phyloP scores from a whole-genome alignment of 2,888 invertebrate genomes.

The Psococerastis gibbosa region DNA sequence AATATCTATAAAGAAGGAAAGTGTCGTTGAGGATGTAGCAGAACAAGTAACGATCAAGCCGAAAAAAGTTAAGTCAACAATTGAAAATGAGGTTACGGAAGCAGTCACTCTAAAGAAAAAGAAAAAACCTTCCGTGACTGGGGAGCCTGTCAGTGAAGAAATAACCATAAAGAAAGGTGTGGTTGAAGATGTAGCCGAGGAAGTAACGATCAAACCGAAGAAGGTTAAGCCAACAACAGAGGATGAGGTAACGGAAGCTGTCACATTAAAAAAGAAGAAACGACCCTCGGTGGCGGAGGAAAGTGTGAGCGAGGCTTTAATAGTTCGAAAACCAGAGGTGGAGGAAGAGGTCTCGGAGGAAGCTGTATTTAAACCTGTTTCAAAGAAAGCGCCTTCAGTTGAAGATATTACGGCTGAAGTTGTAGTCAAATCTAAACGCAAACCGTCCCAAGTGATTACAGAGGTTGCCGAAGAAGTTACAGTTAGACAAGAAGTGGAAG shows the following conservation, averaged over 20 bases:
- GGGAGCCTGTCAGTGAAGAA: constrained; percentile 23
- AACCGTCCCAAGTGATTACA: constrained; percentile 20
- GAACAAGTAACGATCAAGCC: constrained; percentile 16
- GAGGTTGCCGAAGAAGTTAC: constrained; percentile 24
- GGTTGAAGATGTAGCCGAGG: constrained; percentile 21
- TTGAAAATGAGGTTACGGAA: constrained; percentile 20
- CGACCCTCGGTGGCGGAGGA: constrained; percentile 21
- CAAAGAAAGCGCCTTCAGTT: constrained; percentile 17
- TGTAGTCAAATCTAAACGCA: constrained; percentile 22
- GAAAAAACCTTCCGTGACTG: constrained; percentile 15
- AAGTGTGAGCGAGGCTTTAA: constrained; percentile 18
- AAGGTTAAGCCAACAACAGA: constrained; percentile 1
- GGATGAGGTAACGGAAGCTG: constrained; percentile 25
- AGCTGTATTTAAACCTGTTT: constrained; percentile 17
- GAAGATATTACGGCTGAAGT: constrained; percentile 20
- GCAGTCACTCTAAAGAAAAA: constrained; percentile 16
- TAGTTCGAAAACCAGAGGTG: neutral
- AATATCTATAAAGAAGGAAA: constrained; percentile 12
- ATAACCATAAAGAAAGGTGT: constrained; percentile 17
- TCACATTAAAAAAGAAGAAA: constrained; percentile 22
- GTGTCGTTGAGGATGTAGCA: constrained; percentile 23
- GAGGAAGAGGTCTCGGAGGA: constrained; percentile 16
- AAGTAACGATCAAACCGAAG: constrained; percentile 17
- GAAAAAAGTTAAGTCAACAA: constrained; percentile 23
- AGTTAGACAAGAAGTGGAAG: constrained; percentile 23